Base-by-base conservation (phyloP, 2,113 vertebrate genomes). In the Nanger granti region DNA sequence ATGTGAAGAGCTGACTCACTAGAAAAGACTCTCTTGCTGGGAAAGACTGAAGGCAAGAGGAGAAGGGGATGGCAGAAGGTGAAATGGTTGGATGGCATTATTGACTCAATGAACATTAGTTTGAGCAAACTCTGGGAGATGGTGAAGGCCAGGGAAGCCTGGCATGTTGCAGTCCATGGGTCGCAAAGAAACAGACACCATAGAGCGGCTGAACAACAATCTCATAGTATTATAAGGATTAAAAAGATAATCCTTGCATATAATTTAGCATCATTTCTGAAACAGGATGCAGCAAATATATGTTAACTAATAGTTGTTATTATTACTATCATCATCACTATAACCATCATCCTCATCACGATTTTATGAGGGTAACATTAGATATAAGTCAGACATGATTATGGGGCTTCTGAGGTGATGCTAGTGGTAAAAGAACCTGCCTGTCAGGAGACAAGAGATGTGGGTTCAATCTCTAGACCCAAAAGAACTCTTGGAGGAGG, bases 181-280 rank as follows among this genome's bases (percentile, higher is more conserved):
- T 41, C 0, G 0, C 37, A 76, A 76, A 76, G 10, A 13, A 37
- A 3, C 12, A 1, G 69, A 41, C 37, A 76, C 3, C 20, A 41
- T 1, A 76, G 69, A 76, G 69, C 0, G 0, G 24, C n/a, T 41
- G 11, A 76, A 41, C 37, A 87, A 60, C 14, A n/a, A 22, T 28
- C 44, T 59, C 31, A 37, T 14, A 92, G 31, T 8, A 47, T 10
- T 93, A 22, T 17, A 44, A 83, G 2, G 12, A 94, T 54, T 82
- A 80, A 92, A 82, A 79, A 91, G n/a, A 64, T 17, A n/a, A 87
- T 57, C 34, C 11, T 66, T 60, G 4, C 17, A 18, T 10, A 89
- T 26, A 73, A 87, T 41, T 79, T 44, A 54, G 7, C 29, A 76
- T 24, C n/a, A 92, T 54, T 89, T 85, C 57, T 87, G 59, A 93